phyloP scores from a whole-genome alignment of 1,140 invertebrate genomes.

The Pristionchus pacificus region DNA sequence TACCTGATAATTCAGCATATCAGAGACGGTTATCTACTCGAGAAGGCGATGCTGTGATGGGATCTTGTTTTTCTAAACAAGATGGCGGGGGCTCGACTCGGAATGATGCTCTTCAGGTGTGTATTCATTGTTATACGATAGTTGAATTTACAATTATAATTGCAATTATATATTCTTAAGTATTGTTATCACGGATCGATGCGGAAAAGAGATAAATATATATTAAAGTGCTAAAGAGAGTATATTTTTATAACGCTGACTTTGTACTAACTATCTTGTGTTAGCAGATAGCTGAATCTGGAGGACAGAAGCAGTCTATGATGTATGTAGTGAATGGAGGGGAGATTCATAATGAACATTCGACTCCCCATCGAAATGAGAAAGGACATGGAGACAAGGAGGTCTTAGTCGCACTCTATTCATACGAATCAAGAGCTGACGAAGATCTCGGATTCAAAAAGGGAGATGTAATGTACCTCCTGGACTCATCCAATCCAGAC shows the following conservation, averaged over 20 bases:
- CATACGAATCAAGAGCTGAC: conserved; percentile 80
- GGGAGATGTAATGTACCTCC: conserved; percentile 51
- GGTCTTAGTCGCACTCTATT: conserved; percentile 76
- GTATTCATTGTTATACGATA: too few species aligned
- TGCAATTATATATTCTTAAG: neutral
- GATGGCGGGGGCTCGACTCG: neutral
- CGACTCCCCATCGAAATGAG: neutral
- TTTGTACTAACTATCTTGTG: neutral
- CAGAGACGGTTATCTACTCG: neutral
- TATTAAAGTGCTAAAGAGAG: too few species aligned
- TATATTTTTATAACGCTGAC: too few species aligned
- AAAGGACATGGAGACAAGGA: conserved; percentile 25
- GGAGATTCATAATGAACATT: neutral
- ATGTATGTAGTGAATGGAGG: neutral
- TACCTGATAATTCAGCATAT: too few species aligned
- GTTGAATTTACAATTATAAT: too few species aligned
- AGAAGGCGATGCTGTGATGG: neutral
- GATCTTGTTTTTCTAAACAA: neutral
- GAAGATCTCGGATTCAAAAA: conserved; percentile 80
- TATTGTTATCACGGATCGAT: neutral
- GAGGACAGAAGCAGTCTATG: neutral
- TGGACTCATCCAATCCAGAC: conserved; percentile 68
- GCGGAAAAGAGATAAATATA: too few species aligned
- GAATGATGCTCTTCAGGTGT: neutral
- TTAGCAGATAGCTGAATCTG: neutral